Evolutionary conservation across 1,140 invertebrate species (phyloP), one percentile per base, ranked within the genome.

Genomic region (Drosophila insularis): DNA sequence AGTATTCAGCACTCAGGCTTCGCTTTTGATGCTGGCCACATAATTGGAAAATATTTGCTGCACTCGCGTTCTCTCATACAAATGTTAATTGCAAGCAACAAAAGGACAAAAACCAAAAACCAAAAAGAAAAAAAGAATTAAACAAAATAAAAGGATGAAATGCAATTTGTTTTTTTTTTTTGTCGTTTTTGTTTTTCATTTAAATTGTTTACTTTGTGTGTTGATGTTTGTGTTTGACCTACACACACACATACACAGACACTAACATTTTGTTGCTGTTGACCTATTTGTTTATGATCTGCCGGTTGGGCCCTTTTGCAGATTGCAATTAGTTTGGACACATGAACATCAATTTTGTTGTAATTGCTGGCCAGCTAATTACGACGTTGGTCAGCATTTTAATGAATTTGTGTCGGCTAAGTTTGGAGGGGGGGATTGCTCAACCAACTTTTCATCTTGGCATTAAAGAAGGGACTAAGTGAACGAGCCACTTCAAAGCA

Each of bases 21-120:
- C 19, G 37, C 50, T 35, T 58, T 66, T 56, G 53, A 58, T 60
- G 68, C 69, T 68, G 74, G 74, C 69, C 76, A 63, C 76, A 78
- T 78, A 78, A 78, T 78, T 78, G 76, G 69, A 78, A 78, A 78
- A 68, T 78, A 78, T 78, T 68, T 67, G 76, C 76, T 78, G 76
- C 75, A 78, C 63, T 72, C 31, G 54, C 23, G 31, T 19, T 37
- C 40, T 50, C 46, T 62, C 70, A 69, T 58, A 62, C 61, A 77
- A 77, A 78, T 77, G 61, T 63, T 71, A 71, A 66, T 71, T 77
- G 62, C 74, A 76, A 61, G 72, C 75, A 69, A 75, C 37, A 32
- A 58, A 31, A 64, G 19, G 17, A 37, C 39, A 53, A 19, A 50
- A 43, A 37, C 35, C 35, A 37, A 37, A 37, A 37, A 67, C 37